Base-by-base conservation (phyloP, 2,113 vertebrate genomes). In the Gambusia holbrooki region DNA sequence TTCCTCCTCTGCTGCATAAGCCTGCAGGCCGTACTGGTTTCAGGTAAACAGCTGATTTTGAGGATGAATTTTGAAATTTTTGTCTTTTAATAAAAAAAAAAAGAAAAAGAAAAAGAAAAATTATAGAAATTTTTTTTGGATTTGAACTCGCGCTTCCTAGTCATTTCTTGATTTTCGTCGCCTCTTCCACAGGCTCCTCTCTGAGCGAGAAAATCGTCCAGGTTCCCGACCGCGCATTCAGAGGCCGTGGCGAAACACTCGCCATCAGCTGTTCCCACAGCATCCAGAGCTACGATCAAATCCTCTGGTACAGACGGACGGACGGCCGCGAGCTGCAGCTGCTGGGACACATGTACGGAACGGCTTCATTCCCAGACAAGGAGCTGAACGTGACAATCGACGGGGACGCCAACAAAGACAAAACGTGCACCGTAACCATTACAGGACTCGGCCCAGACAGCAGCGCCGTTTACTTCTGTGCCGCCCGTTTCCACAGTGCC, bases 301-400 rank as follows among this genome's bases (percentile, higher is more conserved):
- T 90, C 10, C 37, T 69, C 27, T 91, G 90, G 91, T 92, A 90
- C 74, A 81, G 79, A 25, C 74, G 82, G 25, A 22, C 2, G 19
- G 13, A 72, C 0, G 28, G 64, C 15, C 19, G 0, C n/a, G 4
- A 68, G 15, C 19, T 90, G 3, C 30, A 79, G 54, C 37, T 89
- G 14, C 77, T 92, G 17, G 91, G 91, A 72, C 79, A 83, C 69
- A 62, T 84, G 62, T 1, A 8, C 0, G 0, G 0, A 27, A 0
- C 17, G 2, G 1, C 0, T 1, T 27, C 0, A 11, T 8, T 37
- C 13, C 65, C 45, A 13, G 87, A 81, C 2, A 0, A 7, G 5
- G 78, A 30, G 4, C 0, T 66, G 19, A 27, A 42, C 0, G 66
- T 87, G 54, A 58, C 3, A 12, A 71, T 84, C 2, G 33, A 45